phyloP scores from a whole-genome alignment of 2,797 vertebrate species.

The Rousettus madagascariensis region DNA sequence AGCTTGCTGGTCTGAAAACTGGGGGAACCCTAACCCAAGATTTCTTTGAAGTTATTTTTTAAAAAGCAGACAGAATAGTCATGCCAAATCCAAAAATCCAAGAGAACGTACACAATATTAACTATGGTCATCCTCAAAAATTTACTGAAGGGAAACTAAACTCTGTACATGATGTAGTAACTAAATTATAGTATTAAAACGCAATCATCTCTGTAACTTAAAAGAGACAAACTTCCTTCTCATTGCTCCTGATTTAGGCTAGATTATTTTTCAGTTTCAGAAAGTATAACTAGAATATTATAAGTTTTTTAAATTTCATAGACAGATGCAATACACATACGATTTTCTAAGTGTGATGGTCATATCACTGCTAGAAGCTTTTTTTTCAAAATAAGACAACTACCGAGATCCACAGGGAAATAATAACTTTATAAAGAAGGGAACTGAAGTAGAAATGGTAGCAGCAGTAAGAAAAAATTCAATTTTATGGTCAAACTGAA shows the following conservation, averaged over 20 bases:
- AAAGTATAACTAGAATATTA: slow-evolving; percentile 20
- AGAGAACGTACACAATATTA: slow-evolving; percentile 39
- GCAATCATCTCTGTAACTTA: slow-evolving; percentile 44
- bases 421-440: slow-evolving; percentile 45
- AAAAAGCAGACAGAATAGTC: slow-evolving; percentile 49
- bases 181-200: slow-evolving; percentile 49
- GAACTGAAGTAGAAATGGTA: slow-evolving; percentile 52
- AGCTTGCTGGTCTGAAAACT: slow-evolving; percentile 72
- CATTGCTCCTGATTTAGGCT: slow-evolving; percentile 26
- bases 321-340: slow-evolving; percentile 44
- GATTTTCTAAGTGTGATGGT: background rate
- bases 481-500: slow-evolving; percentile 38
- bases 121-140: slow-evolving; percentile 62
- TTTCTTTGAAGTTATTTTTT: slow-evolving; percentile 44
- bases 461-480: slow-evolving; percentile 47
- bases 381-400: slow-evolving; percentile 56
- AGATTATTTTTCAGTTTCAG: slow-evolving; percentile 49
- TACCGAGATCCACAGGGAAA: slow-evolving; percentile 45
- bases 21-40: slow-evolving; percentile 63
- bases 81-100: slow-evolving; percentile 56
- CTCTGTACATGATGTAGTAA: slow-evolving; percentile 27
- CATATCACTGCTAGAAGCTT: slow-evolving; percentile 35
- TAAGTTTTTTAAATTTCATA: slow-evolving; percentile 46
- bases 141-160: slow-evolving; percentile 57
- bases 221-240: slow-evolving; percentile 44